Percentiles rank a stretch among this genome's conserved stretches.
phyloP scores from a whole-genome alignment of 37 sponge, comb jelly and placozoan species.

The Geodia barretti region DNA sequence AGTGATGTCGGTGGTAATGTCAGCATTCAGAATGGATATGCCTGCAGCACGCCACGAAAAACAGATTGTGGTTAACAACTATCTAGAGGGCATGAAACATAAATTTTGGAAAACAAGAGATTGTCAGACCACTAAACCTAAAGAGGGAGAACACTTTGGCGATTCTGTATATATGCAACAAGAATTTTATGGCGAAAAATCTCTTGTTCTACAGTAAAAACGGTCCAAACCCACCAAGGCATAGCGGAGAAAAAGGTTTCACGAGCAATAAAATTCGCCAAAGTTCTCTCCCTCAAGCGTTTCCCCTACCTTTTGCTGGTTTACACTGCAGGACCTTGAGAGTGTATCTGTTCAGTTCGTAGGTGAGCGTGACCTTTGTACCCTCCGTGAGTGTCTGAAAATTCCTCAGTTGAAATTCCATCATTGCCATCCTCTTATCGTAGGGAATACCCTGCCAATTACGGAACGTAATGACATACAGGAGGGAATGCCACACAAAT shows the following conservation, averaged over 20 bases:
- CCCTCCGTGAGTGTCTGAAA: slow-evolving; percentile 76
- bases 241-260: too few species aligned
- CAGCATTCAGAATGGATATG: slow-evolving; percentile 74
- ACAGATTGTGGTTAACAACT: too few species aligned
- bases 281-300: too few species aligned
- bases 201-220: neutral
- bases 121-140: neutral
- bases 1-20: slow-evolving; percentile 63
- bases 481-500: neutral
- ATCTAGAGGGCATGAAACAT: too few species aligned
- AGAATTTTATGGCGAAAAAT: neutral
- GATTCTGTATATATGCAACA: too few species aligned
- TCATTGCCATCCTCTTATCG: slow-evolving; percentile 69
- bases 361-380: slow-evolving; percentile 66
- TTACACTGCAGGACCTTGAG: slow-evolving; percentile 69
- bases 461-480: neutral
- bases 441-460: slow-evolving; percentile 58
- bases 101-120: neutral
- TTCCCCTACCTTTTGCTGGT: slow-evolving; percentile 72
- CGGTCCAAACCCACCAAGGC: too few species aligned
- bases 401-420: slow-evolving; percentile 75
- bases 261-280: too few species aligned
- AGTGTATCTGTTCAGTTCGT: slow-evolving; percentile 68
- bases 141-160: too few species aligned
- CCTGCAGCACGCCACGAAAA: too few species aligned